phyloP scores from a whole-genome alignment of 2,888 invertebrate species.

The Galerucella pusilla region DNA sequence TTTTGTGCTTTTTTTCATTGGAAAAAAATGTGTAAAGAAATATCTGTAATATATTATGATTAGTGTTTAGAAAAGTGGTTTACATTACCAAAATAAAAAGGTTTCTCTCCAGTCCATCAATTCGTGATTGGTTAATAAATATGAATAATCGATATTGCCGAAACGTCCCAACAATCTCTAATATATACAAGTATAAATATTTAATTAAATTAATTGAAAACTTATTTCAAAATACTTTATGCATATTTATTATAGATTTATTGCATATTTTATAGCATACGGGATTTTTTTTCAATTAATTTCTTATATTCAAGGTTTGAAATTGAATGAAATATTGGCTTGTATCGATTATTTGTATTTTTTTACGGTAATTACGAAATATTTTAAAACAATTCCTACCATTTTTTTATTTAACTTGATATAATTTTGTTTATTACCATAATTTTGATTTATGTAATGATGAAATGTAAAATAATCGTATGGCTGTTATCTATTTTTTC shows the following conservation, averaged over 20 bases:
- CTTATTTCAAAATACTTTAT: background rate
- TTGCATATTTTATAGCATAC: background rate
- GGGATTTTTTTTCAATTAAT: background rate
- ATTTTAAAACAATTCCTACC: constrained; percentile 33
- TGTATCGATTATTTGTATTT: constrained; percentile 11
- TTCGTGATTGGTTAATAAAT: constrained; percentile 3
- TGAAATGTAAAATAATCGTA: constrained; percentile 60
- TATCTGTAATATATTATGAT: constrained; percentile 46
- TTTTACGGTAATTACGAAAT: constrained; percentile 6
- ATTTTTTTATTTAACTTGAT: constrained; percentile 36
- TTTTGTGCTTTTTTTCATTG: constrained; percentile 34
- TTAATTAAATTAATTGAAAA: too few species aligned
- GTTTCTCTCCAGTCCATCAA: constrained; percentile 19
- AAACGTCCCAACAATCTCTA: constrained; percentile 6
- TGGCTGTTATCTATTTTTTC: constrained; percentile 65
- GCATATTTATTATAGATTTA: background rate
- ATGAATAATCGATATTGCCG: constrained; percentile 10
- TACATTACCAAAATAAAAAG: constrained; percentile 51
- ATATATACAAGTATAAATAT: background rate
- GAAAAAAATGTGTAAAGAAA: constrained; percentile 45
- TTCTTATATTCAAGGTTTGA: background rate
- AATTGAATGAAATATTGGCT: background rate
- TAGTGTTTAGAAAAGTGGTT: constrained; percentile 47
- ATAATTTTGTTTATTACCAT: constrained; percentile 42
- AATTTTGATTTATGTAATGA: constrained; percentile 49